Conservation (phyloP, 2,113 vertebrate species). For the Etia nguti region DNA sequence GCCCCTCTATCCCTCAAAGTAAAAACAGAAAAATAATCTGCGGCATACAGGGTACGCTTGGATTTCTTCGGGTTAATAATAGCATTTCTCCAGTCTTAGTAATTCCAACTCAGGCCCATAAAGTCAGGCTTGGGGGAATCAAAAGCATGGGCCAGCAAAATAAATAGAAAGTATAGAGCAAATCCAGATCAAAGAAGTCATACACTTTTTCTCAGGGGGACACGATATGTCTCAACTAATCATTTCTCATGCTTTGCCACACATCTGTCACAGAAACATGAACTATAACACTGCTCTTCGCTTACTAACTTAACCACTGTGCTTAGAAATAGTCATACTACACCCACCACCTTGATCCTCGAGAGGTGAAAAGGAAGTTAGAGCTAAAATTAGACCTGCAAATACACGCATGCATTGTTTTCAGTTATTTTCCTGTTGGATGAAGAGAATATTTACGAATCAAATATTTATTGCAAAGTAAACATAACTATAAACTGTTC, state of each 20-base stretch:
- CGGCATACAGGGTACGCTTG: neutral
- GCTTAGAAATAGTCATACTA: slow-evolving; percentile 18
- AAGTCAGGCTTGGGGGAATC: slow-evolving; percentile 23
- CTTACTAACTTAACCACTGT: slow-evolving; percentile 19
- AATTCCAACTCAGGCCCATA: slow-evolving; percentile 11
- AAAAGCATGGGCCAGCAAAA: neutral
- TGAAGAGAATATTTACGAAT: neutral
- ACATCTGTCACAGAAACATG: slow-evolving; percentile 44
- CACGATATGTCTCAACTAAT: slow-evolving; percentile 49
- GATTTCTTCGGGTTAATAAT: slow-evolving; percentile 42
- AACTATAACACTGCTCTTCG: neutral
- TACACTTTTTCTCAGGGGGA: slow-evolving; percentile 38
- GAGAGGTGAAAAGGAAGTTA: slow-evolving; percentile 1
- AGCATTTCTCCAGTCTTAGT: slow-evolving; percentile 28
- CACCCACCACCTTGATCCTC: slow-evolving; percentile 18
- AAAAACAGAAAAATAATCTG: slow-evolving; percentile 35
- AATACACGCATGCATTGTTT: neutral
- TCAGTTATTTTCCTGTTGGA: slow-evolving; percentile 8
- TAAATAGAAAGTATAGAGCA: slow-evolving; percentile 39
- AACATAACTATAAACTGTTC: neutral
- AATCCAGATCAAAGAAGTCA: slow-evolving; percentile 39
- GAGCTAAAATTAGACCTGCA: slow-evolving; percentile 50
- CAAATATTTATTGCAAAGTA: neutral
- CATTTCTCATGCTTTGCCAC: slow-evolving; percentile 33
- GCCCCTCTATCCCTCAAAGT: neutral